Evolutionary conservation across 1,140 invertebrate species (phyloP), one percentile per base, ranked within the genome.

Genomic region (Psix sp.): DNA sequence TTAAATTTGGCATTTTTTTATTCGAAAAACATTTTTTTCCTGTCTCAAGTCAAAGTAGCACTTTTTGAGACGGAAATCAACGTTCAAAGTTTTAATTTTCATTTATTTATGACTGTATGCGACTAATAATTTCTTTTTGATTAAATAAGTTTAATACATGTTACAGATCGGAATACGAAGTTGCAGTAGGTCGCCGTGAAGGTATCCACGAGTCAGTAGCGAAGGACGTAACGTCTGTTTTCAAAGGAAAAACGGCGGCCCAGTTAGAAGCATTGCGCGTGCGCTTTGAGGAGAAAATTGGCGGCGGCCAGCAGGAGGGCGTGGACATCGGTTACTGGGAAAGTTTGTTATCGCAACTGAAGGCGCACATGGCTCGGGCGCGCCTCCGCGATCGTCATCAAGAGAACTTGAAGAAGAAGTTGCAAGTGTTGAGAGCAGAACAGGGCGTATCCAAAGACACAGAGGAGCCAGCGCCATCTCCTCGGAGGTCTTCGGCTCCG

Each of bases 191-290:
- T 21, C 88, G 95, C 39, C 87, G 96, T 59, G 96, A 98, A 86
- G 96, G 96, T 45, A 98, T 99, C 70, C 95, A 99, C 87, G 91
- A 94, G 68, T 93, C 96, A 6, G 97, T 99, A 0, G 93, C 93
- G 17, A 90, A 92, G 48, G 97, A 99, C 85, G 96, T 99, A 18
- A 92, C 93, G 0, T 88, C 91, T 48, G 92, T 97, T 5, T 99
- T 99, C 82, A 96, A 97, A 85, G 96, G 96, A 2, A 99, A 99
- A 89, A 94, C 94, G 0, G 94, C 96, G 0, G 88, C 89, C 1
- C 95, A 98, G 83, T 87, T 99, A 49, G 91, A 93, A 70, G 90
- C 92, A 35, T 86, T 99, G 59, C 93, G 98, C 80, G 85, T 88
- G 10, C 92, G 95, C 82, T 99, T 99, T 74, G 94, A 96, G 84